Percentiles rank a stretch among this genome's conserved stretches.
Evolutionary conservation across 1,140 invertebrate species (phyloP).

Genomic region (Drosophila parabipectinata): DNA sequence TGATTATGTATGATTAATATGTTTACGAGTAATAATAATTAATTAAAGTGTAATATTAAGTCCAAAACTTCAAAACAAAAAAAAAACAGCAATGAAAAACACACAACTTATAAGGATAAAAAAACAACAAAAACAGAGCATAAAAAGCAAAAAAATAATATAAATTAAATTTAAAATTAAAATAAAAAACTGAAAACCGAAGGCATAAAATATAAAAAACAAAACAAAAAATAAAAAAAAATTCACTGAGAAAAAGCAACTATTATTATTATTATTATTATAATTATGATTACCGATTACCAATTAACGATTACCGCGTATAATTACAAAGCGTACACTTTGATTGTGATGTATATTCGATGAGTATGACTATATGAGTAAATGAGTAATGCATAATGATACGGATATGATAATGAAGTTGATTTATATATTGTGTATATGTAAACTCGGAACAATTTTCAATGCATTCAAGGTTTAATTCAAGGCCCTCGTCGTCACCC

Average conservation of each 20-base stretch:
- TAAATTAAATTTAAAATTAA: slow-evolving; percentile 47
- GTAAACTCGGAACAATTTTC: slow-evolving; percentile 47
- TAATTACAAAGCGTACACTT: slow-evolving; percentile 80
- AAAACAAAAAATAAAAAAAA: slow-evolving; percentile 44
- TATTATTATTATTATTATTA: slow-evolving; percentile 74
- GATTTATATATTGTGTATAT: slow-evolving; percentile 79
- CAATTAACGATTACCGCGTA: slow-evolving; percentile 47
- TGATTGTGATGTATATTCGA: slow-evolving; percentile 82
- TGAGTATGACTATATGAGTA: slow-evolving; percentile 73
- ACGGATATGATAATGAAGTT: slow-evolving; percentile 82
- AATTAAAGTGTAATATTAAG: slow-evolving; percentile 52
- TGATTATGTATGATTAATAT: slow-evolving; percentile 74
- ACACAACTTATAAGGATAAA: slow-evolving; percentile 14
- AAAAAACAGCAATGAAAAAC: slow-evolving; percentile 43
- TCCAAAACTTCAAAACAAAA: slow-evolving; percentile 36
- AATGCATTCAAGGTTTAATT: slow-evolving; percentile 65
- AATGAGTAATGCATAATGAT: slow-evolving; percentile 69
- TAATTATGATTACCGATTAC: slow-evolving; percentile 74
- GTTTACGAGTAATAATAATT: slow-evolving; percentile 63
- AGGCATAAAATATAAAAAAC: slow-evolving; percentile 32
- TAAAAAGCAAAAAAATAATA: slow-evolving; percentile 47
- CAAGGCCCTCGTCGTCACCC: slow-evolving; percentile 14
- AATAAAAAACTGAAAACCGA: slow-evolving; percentile 31
- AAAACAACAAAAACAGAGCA: slow-evolving; percentile 44
- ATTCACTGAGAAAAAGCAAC: slow-evolving; percentile 61